Base-by-base conservation (phyloP, 1,140 invertebrate species). In the Ladona fulva region DNA sequence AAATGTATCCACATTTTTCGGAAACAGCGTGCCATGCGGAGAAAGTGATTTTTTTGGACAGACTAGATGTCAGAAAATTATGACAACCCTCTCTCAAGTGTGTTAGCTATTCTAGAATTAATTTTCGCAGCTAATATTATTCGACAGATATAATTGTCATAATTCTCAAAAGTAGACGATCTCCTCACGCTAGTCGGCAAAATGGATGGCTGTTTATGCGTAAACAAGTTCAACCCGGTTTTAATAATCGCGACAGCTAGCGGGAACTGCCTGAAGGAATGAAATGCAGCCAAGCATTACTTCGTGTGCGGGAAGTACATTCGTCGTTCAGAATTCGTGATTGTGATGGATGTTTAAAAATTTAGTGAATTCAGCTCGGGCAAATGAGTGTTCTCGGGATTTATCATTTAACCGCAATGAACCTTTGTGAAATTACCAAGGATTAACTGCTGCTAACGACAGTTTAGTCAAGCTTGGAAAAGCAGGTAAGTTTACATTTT, bases 341-440 rank as follows among this genome's bases (percentile, higher is more conserved):
- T 66, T 66, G 52, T 66, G 52, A 66, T 66, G 52, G 52, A 66
- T 66, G 52, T 66, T 66, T 66, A 66, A 66, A 66, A 66, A 66
- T 19, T 66, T 66, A 19, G 52, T 66, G 52, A 66, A 66, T 66
- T 66, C 52, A 66, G 52, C 52, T 66, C 14, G n/a, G 52, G 14
- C 52, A 66, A 66, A 66, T 66, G 52, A 66, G 52, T 66, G 52
- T 66, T 66, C 52, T 66, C 52, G 52, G 52, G 52, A 66, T 66
- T 19, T 66, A 66, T 66, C 14, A 3, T 66, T 66, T 16, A 19
- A 66, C n/a, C 52, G 52, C 52, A 66, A 66, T 66, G 52, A 66
- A 66, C 52, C n/a, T 19, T 66, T 66, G 52, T 66, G 52, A 66
- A 66, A 66, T 66, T 66, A 66, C 52, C 52, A 66, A 66, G 52